Conservation (phyloP, 1,140 invertebrate genomes). For the Pararge aegeria region DNA sequence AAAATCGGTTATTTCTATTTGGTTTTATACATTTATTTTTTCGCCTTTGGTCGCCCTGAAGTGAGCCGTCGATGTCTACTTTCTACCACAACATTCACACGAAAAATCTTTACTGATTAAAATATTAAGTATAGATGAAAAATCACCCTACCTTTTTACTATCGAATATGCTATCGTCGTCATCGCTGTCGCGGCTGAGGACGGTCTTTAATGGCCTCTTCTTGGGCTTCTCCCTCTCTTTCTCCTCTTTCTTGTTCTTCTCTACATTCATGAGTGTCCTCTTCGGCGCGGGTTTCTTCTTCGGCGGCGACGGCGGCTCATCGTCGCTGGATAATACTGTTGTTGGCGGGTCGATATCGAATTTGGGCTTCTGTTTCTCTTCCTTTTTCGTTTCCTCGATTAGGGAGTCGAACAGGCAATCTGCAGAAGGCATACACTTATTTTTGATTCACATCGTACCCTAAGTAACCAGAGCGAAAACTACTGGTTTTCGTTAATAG, state of each 20-base stretch:
- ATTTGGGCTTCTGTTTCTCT: constrained; percentile 43
- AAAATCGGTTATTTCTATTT: too few relatives aligned
- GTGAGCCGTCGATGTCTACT: too few relatives aligned
- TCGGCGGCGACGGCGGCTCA: constrained; percentile 40
- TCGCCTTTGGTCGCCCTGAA: too few relatives aligned
- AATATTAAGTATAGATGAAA: not conserved
- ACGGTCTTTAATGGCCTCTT: constrained; percentile 61
- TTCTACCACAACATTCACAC: too few relatives aligned
- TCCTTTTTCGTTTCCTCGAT: constrained; percentile 73
- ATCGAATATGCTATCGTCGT: constrained; percentile 74
- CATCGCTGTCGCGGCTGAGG: constrained; percentile 61
- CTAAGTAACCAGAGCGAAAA: too few relatives aligned
- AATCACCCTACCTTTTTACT: constrained; percentile 61
- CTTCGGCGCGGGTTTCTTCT: constrained; percentile 66
- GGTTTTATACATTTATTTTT: too few relatives aligned
- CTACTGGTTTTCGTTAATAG: too few relatives aligned
- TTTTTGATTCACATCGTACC: too few relatives aligned
- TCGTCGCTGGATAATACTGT: constrained; percentile 65
- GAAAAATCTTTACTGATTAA: too few relatives aligned
- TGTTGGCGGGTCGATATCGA: constrained; percentile 36
- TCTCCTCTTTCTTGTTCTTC: constrained; percentile 23
- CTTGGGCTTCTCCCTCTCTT: constrained; percentile 52
- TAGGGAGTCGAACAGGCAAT: constrained; percentile 76
- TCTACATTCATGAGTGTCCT: constrained; percentile 59
- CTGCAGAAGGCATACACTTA: constrained; percentile 41